These are phyloP conservation scores for Catharus bicknelli DNA, from an alignment of 2,113 vertebrate genomes.

Conservation along the genomic window DNA sequence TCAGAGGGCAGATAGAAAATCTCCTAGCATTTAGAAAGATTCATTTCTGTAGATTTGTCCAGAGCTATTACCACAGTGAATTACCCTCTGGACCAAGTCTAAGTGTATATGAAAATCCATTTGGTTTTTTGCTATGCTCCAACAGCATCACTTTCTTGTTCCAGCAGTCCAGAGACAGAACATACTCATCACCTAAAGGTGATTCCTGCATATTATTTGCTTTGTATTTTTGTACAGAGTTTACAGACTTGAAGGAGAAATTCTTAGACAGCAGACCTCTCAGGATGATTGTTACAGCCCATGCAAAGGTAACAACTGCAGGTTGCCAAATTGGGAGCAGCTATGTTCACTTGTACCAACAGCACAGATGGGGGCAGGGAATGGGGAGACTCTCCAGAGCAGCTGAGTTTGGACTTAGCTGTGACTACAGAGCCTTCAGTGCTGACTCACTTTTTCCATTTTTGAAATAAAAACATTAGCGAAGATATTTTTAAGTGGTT, in stretches of 20 bases:
- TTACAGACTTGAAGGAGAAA: background rate
- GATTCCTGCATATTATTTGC: background rate
- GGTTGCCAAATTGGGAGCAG: slow-evolving; percentile 38
- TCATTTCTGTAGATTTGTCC: background rate
- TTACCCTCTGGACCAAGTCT: background rate
- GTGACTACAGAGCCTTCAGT: slow-evolving; percentile 17
- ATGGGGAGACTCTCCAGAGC: slow-evolving; percentile 28
- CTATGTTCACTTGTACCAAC: background rate
- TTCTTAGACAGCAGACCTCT: background rate
- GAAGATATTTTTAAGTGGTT: slow-evolving; percentile 44
- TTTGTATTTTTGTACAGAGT: background rate
- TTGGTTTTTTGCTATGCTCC: background rate
- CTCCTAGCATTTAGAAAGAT: background rate
- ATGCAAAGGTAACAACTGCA: background rate
- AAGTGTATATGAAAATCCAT: background rate
- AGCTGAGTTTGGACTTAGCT: slow-evolving; percentile 37
- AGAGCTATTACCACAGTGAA: background rate
- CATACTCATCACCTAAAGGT: background rate
- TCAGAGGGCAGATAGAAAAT: background rate
- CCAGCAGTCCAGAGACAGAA: background rate
- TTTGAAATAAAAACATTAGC: slow-evolving; percentile 61
- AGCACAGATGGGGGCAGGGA: background rate
- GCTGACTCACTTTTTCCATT: slow-evolving; percentile 65
- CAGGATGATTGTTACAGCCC: background rate
- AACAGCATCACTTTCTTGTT: background rate